Evolutionary conservation across 2,888 invertebrate genomes (phyloP), one percentile per base, ranked within the genome.

Genomic region (Drosophila antonietae): DNA sequence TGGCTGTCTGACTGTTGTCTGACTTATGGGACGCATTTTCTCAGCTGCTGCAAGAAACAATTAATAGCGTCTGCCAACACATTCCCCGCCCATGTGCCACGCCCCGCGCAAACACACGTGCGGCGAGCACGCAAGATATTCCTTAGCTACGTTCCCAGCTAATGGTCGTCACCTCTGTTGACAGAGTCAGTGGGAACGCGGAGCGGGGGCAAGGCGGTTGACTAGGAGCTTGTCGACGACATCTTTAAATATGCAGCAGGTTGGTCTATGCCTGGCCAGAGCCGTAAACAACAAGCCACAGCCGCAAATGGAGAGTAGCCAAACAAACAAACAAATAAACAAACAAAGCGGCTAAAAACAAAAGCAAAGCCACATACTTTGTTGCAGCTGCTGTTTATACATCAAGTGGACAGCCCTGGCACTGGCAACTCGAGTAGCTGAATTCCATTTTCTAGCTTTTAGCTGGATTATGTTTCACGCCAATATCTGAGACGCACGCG

Each of bases 231-330:
- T 49, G 84, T 71, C 81, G 83, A 80, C 80, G 84, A 89, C 83
- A 89, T 81, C 88, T 89, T 84, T 89, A 84, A 84, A 89, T 84
- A 84, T 84, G 88, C 84, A 84, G 81, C 81, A 81, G 78, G 81
- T 79, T 78, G 81, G 46, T 62, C 61, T 67, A 64, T 59, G 60
- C 68, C 53, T 47, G 63, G 74, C 68, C 71, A 53, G 61, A 68
- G 71, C 65, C 71, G 89, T 73, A 87, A 83, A 87, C 87, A 87
- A 53, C 55, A 28, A 81, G 76, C 74, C 80, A 57, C 88, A 73
- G 82, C 81, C 89, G 51, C 87, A 84, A 88, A 72, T 86, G 89
- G 68, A 83, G 89, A 84, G 89, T 89, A 60, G 84, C 75, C 81
- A 63, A 69, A 68, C 71, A 83, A 88, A 86, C 82, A 68, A 68